A percentile compares a stretch with the other conserved stretches of the same genome.
Evolutionary conservation across 2,113 vertebrate genomes (phyloP).

Genomic region (Chaenocephalus aceratus): DNA sequence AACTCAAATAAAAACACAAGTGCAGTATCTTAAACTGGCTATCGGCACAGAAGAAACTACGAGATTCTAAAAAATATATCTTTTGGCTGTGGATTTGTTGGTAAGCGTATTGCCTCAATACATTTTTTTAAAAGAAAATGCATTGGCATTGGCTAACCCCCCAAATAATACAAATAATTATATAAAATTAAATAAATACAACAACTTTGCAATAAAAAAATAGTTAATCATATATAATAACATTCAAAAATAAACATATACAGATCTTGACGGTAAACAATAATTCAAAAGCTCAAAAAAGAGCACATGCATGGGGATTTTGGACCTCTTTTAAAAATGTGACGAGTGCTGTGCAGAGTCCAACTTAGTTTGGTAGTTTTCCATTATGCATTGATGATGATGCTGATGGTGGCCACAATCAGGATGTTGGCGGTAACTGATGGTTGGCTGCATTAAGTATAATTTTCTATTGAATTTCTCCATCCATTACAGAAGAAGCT

Average conservation of each 20-base stretch:
- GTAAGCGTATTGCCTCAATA: too few species aligned
- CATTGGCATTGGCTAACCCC: too few species aligned
- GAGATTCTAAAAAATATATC: neutral
- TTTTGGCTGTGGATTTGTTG: neutral
- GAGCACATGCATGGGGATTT: too few species aligned
- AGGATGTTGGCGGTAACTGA: conserved; percentile 36
- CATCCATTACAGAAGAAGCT: conserved; percentile 21
- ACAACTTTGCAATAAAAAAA: too few species aligned
- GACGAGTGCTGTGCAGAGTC: neutral
- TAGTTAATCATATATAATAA: too few species aligned
- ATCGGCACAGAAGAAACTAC: neutral
- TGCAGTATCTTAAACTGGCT: neutral
- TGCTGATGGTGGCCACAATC: conserved; percentile 15
- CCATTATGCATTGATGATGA: conserved; percentile 37
- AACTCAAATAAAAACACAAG: neutral
- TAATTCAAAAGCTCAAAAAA: too few species aligned
- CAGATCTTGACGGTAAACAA: too few species aligned
- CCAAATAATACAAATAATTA: too few species aligned
- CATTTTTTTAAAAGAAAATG: too few species aligned
- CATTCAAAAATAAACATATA: too few species aligned
- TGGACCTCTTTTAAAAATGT: conserved; percentile 1
- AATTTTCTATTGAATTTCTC: conserved; percentile 32
- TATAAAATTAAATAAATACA: too few species aligned
- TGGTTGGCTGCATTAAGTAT: conserved; percentile 9
- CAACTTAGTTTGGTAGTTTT: conserved; percentile 19